phyloP scores from a whole-genome alignment of 2,797 vertebrate species.

The Myotis daubentonii region DNA sequence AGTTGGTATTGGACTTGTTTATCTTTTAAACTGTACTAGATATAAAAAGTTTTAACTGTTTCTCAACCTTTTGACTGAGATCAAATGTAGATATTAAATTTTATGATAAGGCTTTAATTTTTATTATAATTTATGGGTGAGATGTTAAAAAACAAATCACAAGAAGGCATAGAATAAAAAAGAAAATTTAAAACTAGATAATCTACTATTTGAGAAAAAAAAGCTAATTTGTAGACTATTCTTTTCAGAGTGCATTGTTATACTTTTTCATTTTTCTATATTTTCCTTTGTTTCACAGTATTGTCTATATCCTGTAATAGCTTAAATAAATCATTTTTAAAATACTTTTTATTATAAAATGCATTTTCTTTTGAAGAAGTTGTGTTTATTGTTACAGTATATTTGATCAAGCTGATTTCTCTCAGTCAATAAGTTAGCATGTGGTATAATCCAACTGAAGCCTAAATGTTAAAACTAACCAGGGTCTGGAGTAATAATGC shows the following conservation, averaged over 20 bases:
- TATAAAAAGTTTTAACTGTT: slow-evolving; percentile 14
- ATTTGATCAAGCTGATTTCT: slow-evolving; percentile 51
- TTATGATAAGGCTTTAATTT: neutral
- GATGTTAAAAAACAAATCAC: slow-evolving; percentile 18
- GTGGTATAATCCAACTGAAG: slow-evolving; percentile 38
- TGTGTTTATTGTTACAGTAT: slow-evolving; percentile 21
- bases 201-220: neutral
- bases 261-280: neutral
- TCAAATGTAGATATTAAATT: neutral
- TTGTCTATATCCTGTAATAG: neutral
- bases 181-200: neutral
- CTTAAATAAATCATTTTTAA: slow-evolving; percentile 25
- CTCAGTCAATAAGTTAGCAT: slow-evolving; percentile 38
- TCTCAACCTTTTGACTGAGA: neutral
- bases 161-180: neutral
- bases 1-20: neutral
- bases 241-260: neutral
- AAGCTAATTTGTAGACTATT: neutral
- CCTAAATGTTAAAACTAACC: slow-evolving; percentile 47
- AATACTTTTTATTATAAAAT: neutral
- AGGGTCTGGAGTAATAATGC: slow-evolving; percentile 21
- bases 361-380: slow-evolving; percentile 23
- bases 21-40: neutral
- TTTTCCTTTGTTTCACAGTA: neutral
- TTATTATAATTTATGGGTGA: neutral